phyloP scores from a whole-genome alignment of 2,888 invertebrate genomes.

The Agonum fuliginosum region DNA sequence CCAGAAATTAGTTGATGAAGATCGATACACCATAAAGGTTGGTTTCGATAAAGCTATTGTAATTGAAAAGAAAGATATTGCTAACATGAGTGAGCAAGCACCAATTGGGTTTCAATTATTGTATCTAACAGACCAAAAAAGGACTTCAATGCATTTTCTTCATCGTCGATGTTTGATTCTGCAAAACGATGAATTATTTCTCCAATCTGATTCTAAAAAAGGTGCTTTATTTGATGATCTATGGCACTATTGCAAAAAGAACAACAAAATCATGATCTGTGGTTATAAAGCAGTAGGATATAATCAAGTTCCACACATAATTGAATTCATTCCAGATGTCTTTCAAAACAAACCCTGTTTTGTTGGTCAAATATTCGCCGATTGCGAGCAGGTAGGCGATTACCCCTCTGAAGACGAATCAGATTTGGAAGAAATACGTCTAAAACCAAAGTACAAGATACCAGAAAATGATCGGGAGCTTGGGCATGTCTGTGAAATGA shows the following conservation, averaged over 20 bases:
- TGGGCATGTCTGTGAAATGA: slow-evolving; percentile 12
- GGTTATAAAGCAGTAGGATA: background rate
- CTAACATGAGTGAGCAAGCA: background rate
- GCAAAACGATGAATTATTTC: slow-evolving; percentile 33
- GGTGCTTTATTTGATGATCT: slow-evolving; percentile 16
- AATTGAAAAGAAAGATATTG: slow-evolving; percentile 1
- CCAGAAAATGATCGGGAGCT: background rate
- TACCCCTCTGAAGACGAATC: slow-evolving; percentile 12
- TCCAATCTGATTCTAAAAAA: background rate
- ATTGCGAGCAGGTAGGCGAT: slow-evolving; percentile 11
- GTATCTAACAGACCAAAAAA: slow-evolving; percentile 23
- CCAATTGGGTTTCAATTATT: slow-evolving; percentile 33
- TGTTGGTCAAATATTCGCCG: slow-evolving; percentile 17
- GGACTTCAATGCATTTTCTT: slow-evolving; percentile 29
- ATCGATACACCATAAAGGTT: background rate
- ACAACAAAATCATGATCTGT: slow-evolving; percentile 29
- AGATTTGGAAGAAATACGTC: background rate
- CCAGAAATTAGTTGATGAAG: background rate
- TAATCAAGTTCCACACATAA: background rate
- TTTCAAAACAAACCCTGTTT: slow-evolving; percentile 40
- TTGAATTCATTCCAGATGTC: slow-evolving; percentile 23
- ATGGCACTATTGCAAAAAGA: slow-evolving; percentile 34
- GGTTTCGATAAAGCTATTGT: background rate
- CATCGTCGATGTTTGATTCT: slow-evolving; percentile 3
- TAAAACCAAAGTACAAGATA: background rate